Conservation (phyloP, 2,888 invertebrate genomes). For the Aphodius sticticus region DNA sequence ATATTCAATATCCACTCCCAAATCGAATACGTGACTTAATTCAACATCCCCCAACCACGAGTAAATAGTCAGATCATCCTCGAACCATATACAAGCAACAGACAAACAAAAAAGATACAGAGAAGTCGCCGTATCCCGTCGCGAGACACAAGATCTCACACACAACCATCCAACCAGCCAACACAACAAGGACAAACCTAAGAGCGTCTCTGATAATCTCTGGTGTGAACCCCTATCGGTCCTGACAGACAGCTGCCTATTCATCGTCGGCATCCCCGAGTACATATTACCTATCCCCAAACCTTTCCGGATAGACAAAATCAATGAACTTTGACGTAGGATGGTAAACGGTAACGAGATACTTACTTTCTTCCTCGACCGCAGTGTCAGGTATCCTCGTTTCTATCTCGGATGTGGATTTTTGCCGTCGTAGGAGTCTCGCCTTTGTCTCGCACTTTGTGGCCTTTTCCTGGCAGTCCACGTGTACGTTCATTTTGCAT, state of each 20-base stretch:
- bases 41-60: not conserved
- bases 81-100: not conserved
- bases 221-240: conserved; percentile 48
- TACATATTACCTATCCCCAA: conserved; percentile 41
- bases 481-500: conserved; percentile 91
- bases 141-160: not conserved
- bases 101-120: not conserved
- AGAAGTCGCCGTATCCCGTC: not conserved
- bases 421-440: conserved; percentile 83
- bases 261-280: conserved; percentile 56
- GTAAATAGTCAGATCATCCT: not conserved
- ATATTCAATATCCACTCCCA: not conserved
- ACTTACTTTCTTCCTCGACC: conserved; percentile 85
- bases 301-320: conserved; percentile 31
- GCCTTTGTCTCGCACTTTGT: conserved; percentile 88
- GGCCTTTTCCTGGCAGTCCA: conserved; percentile 85
- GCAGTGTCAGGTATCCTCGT: conserved; percentile 71
- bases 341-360: conserved; percentile 20
- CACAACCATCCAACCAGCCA: conserved; percentile 7
- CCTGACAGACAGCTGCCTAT: conserved; percentile 56
- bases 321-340: conserved; percentile 5
- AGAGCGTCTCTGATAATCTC: conserved; percentile 41
- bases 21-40: not conserved
- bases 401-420: conserved; percentile 86
- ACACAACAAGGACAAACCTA: conserved; percentile 30